Percentiles rank a stretch among this genome's conserved stretches.
Conservation (phyloP, 2,113 vertebrate species). For the Seriola dumerili region DNA sequence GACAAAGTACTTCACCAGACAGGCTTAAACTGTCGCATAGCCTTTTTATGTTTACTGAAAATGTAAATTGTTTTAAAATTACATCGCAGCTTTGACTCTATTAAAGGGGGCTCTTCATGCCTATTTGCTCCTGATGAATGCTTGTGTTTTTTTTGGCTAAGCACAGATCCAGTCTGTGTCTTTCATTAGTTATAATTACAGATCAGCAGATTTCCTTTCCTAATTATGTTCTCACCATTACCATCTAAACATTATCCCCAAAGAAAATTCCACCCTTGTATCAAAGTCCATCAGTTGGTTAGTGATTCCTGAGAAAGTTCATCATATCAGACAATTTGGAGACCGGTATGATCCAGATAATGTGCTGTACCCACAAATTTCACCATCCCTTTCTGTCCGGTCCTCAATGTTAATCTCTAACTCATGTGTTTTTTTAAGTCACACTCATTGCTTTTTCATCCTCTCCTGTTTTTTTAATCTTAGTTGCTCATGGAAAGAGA, state of each 20-base stretch:
- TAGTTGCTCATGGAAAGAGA: background rate
- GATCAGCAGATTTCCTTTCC: background rate
- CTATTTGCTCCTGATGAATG: background rate
- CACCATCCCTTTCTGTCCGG: background rate
- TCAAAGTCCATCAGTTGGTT: slow-evolving; percentile 67
- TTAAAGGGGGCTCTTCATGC: background rate
- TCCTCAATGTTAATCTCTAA: slow-evolving; percentile 11
- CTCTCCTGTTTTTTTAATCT: background rate
- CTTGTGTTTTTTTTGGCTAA: background rate
- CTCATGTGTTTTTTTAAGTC: background rate
- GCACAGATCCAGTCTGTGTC: background rate
- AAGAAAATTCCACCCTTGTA: background rate
- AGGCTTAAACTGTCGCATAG: background rate
- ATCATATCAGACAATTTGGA: background rate
- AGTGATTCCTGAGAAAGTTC: slow-evolving; percentile 5
- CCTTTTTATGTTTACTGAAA: background rate
- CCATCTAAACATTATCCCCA: background rate
- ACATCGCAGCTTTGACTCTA: background rate
- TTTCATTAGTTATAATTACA: background rate
- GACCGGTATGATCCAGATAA: background rate
- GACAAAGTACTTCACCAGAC: background rate
- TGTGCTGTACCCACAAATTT: background rate
- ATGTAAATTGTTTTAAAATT: background rate
- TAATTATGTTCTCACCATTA: background rate
- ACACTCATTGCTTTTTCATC: background rate